These are phyloP conservation scores for Drosophila bocki DNA, from an alignment of 1,140 invertebrate genomes.

Conservation along the genomic window DNA sequence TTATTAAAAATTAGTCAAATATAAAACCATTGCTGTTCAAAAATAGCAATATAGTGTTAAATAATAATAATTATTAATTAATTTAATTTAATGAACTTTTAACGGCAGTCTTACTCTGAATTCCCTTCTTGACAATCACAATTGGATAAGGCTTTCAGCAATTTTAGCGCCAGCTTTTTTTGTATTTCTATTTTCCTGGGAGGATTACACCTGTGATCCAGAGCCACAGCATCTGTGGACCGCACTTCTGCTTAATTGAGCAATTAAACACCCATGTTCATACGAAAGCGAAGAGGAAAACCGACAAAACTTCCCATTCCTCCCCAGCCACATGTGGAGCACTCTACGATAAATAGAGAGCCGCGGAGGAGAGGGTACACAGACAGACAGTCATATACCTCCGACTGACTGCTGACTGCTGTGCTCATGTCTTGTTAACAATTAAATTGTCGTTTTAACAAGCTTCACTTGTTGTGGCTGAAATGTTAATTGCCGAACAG, in stretches of 20 bases:
- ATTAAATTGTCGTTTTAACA: conserved; percentile 85
- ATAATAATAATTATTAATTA: too few species aligned
- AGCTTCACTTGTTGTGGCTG: conserved; percentile 78
- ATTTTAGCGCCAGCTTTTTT: conserved; percentile 72
- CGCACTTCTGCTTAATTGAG: conserved; percentile 82
- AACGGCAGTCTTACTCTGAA: background rate
- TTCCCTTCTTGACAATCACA: conserved; percentile 36
- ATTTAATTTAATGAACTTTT: background rate
- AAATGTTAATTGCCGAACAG: conserved; percentile 85
- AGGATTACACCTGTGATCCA: conserved; percentile 68
- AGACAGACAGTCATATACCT: conserved; percentile 3
- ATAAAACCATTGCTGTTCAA: background rate
- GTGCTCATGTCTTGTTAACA: conserved; percentile 77
- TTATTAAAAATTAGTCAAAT: background rate
- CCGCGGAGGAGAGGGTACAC: background rate
- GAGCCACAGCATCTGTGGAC: conserved; percentile 56
- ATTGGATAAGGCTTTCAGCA: conserved; percentile 56
- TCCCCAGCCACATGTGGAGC: conserved; percentile 74
- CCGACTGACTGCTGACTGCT: conserved; percentile 30
- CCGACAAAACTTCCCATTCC: conserved; percentile 70
- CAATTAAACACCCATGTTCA: conserved; percentile 82
- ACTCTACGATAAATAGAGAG: conserved; percentile 40
- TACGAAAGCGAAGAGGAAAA: conserved; percentile 54
- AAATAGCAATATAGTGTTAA: background rate
- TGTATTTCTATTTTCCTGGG: conserved; percentile 22